A percentile compares a stretch with the other conserved stretches of the same genome.
phyloP scores from a whole-genome alignment of 2,113 vertebrate genomes.

The Actenoides lindsayi region DNA sequence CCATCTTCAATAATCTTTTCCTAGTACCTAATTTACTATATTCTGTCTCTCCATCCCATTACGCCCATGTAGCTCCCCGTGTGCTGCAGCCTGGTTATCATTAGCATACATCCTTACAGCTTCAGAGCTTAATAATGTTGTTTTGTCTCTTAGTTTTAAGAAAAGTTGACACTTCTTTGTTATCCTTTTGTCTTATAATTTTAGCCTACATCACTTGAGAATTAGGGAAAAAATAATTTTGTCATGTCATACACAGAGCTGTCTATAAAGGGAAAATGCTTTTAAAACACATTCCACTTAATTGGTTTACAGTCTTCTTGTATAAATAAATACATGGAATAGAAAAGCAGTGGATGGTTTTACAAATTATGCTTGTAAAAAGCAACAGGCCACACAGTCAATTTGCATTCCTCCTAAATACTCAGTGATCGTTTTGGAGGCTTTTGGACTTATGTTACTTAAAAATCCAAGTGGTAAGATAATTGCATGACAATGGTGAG shows the following conservation, averaged over 20 bases:
- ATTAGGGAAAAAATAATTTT: background rate
- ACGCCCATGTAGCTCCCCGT: rapidly evolving
- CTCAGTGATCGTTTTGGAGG: background rate
- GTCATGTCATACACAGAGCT: background rate
- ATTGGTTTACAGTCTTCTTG: background rate
- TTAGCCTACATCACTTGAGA: background rate
- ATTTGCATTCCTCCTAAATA: background rate
- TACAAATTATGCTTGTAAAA: background rate
- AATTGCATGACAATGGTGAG: background rate
- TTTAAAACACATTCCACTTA: background rate
- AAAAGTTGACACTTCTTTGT: background rate
- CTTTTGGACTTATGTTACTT: background rate
- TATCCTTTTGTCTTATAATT: background rate
- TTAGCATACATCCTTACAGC: background rate
- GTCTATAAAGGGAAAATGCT: background rate
- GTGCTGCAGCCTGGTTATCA: background rate
- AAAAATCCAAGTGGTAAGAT: background rate
- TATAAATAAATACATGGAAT: background rate
- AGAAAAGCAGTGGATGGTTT: background rate
- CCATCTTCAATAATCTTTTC: background rate
- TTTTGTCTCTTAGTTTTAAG: background rate
- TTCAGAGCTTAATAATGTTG: background rate
- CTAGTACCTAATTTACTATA: background rate
- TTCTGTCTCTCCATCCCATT: background rate
- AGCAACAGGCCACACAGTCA: background rate